phyloP scores from a whole-genome alignment of 2,797 vertebrate genomes.

The Thaleichthys pacificus region DNA sequence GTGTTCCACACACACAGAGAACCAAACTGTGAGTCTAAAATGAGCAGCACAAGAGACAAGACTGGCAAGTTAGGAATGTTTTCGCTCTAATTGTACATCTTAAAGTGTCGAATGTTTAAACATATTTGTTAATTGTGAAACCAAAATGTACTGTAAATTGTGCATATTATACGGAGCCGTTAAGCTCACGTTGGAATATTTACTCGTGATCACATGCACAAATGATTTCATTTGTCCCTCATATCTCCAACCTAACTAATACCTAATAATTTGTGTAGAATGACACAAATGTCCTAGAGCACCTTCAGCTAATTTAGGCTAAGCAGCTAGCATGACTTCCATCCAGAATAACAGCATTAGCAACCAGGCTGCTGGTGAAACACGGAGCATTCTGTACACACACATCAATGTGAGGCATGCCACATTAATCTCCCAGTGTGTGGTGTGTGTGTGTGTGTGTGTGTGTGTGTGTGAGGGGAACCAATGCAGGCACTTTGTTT shows the following conservation, averaged over 20 bases:
- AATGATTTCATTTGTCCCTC: no score
- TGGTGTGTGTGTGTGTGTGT: constrained; percentile 47
- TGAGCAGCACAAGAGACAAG: constrained; percentile 18
- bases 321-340: constrained; percentile 57
- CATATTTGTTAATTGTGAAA: no score
- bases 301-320: constrained; percentile 33
- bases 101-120: no score
- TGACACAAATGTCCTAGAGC: no score
- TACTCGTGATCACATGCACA: no score
- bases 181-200: no score
- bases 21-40: no score
- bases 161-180: no score
- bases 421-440: constrained; percentile 66
- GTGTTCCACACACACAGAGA: not conserved
- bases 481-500: constrained; percentile 64
- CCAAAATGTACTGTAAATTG: no score
- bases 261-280: no score
- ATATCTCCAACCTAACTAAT: no score
- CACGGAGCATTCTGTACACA: constrained; percentile 24
- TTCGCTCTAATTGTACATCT: no score
- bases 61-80: constrained; percentile 56
- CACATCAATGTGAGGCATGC: constrained; percentile 43
- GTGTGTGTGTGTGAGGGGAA: constrained; percentile 45
- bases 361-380: constrained; percentile 60
- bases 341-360: constrained; percentile 58